A percentile compares a stretch with the other conserved stretches of the same genome.
phyloP scores from a whole-genome alignment of 2,113 vertebrate species.

The Protobothrops flavoviridis region DNA sequence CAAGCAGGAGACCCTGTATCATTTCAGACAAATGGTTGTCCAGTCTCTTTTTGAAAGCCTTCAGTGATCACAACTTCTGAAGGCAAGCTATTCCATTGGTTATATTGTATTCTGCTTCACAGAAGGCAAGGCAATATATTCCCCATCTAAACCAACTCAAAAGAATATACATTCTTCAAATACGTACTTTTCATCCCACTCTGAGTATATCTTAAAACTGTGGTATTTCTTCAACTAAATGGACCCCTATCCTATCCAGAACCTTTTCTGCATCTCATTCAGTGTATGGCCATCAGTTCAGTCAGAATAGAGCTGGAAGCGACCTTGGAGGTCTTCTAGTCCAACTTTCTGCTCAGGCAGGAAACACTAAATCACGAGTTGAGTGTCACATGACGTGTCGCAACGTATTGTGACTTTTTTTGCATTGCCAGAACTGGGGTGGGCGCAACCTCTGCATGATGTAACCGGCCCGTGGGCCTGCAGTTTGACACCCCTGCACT shows the following conservation, averaged over 20 bases:
- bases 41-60: background rate
- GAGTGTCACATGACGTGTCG: too few relatives aligned
- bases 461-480: too few relatives aligned
- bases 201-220: background rate
- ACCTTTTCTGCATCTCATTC: background rate
- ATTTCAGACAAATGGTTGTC: background rate
- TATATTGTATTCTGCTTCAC: background rate
- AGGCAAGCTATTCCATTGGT: background rate
- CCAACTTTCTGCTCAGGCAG: background rate
- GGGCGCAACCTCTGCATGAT: too few relatives aligned
- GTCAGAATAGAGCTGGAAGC: background rate
- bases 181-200: background rate
- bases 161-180: background rate
- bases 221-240: background rate
- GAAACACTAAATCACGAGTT: background rate
- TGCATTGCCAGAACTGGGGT: too few relatives aligned
- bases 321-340: background rate
- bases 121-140: background rate
- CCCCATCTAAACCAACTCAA: background rate
- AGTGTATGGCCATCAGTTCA: background rate
- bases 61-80: background rate
- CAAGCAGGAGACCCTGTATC: background rate
- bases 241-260: background rate
- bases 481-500: too few relatives aligned
- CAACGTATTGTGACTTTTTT: too few relatives aligned